Conservation (phyloP, 2,888 invertebrate genomes). For the Resseliella maxima region DNA sequence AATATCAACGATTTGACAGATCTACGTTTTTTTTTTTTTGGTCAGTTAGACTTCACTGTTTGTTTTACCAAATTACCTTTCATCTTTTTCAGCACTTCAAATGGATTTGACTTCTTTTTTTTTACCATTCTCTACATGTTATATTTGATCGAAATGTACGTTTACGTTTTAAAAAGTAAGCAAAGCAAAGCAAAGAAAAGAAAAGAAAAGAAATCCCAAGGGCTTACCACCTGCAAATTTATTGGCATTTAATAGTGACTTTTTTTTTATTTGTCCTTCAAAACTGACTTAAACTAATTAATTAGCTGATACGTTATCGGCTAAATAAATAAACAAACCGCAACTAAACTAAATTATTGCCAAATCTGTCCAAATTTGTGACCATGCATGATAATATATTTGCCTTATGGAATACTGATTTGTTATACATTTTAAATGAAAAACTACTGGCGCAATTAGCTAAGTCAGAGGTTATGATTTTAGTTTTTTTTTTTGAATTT, state of each 20-base stretch:
- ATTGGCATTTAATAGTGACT: not conserved
- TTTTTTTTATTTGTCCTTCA: not conserved
- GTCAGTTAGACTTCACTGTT: not conserved
- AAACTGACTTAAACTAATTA: not conserved
- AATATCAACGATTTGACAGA: conserved; percentile 57
- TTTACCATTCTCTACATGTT: not conserved
- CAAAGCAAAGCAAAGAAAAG: no score
- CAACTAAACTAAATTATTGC: not conserved
- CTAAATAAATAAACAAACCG: not conserved
- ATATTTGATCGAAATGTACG: not conserved
- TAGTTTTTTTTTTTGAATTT: not conserved
- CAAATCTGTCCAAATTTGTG: no score
- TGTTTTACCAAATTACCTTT: conserved; percentile 13
- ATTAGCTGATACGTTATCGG: not conserved
- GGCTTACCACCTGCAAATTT: not conserved
- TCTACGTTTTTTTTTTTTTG: conserved; percentile 15
- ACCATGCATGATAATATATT: not conserved
- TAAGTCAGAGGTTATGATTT: not conserved
- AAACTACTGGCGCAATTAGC: not conserved
- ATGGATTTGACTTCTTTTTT: not conserved
- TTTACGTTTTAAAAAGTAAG: not conserved
- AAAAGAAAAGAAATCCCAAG: not conserved
- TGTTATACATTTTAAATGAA: not conserved
- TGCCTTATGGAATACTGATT: not conserved
- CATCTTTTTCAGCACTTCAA: not conserved